phyloP scores from a whole-genome alignment of 2,113 vertebrate species.

The Xenus cinereus region DNA sequence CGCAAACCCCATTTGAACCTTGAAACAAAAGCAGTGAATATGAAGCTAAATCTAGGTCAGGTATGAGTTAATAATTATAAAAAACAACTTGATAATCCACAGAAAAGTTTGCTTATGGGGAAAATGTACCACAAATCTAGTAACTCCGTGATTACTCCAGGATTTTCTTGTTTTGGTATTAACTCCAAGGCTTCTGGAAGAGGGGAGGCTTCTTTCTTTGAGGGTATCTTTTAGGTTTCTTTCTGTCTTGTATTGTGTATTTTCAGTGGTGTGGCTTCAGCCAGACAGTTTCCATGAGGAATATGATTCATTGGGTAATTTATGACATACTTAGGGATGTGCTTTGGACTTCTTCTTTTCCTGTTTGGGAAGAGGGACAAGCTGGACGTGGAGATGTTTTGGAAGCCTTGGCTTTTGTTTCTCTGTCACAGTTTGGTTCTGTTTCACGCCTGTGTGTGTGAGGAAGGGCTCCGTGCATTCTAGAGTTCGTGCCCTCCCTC shows the following conservation, averaged over 20 bases:
- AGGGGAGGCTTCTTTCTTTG: neutral
- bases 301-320: constrained; percentile 26
- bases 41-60: neutral
- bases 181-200: neutral
- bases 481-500: neutral
- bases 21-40: neutral
- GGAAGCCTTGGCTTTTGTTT: constrained; percentile 16
- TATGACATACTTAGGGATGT: constrained; percentile 24
- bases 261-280: neutral
- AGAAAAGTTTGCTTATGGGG: neutral
- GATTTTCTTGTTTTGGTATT: neutral
- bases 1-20: neutral
- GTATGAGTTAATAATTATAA: neutral
- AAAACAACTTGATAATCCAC: neutral
- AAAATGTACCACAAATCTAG: neutral
- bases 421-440: neutral
- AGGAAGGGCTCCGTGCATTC: neutral
- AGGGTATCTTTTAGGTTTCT: neutral
- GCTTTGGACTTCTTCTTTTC: constrained; percentile 34
- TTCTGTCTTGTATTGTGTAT: neutral
- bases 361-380: constrained; percentile 29
- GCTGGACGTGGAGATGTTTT: constrained; percentile 23
- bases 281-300: constrained; percentile 35
- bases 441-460: neutral
- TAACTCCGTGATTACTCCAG: neutral